Conservation (phyloP, 1,140 invertebrate genomes). For the Dinothrombium tinctorium region DNA sequence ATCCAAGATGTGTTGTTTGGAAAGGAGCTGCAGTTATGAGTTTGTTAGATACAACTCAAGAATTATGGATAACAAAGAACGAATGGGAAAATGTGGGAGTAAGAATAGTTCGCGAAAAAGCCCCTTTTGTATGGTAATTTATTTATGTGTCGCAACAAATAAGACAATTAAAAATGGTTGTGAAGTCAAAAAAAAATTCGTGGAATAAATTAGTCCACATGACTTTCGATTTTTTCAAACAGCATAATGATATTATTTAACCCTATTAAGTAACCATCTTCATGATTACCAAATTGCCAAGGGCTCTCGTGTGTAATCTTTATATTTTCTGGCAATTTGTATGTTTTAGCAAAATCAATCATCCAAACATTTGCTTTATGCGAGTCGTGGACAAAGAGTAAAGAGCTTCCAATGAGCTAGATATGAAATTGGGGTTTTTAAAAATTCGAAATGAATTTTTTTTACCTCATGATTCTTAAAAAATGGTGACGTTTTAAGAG, state of each 20-base stretch:
- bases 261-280: conserved; percentile 76
- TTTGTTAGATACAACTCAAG: conserved; percentile 62
- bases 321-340: conserved; percentile 45
- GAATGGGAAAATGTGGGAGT: conserved; percentile 71
- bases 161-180: too few relatives aligned
- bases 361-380: conserved; percentile 74
- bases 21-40: conserved; percentile 82
- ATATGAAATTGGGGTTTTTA: not conserved
- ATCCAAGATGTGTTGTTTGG: conserved; percentile 66
- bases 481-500: conserved; percentile 20
- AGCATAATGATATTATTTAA: conserved; percentile 49
- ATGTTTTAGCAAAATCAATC: conserved; percentile 94
- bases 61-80: conserved; percentile 61
- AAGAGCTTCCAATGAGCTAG: conserved; percentile 76
- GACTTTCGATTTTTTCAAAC: too few relatives aligned
- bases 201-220: too few relatives aligned
- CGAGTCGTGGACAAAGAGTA: conserved; percentile 83
- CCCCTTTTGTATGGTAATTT: conserved; percentile 29
- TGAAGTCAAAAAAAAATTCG: too few relatives aligned
- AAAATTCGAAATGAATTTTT: not conserved
- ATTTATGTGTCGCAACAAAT: too few relatives aligned
- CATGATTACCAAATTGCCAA: conserved; percentile 91
- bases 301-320: conserved; percentile 48
- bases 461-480: conserved; percentile 22
- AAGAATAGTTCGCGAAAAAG: conserved; percentile 53